phyloP scores from a whole-genome alignment of 1,140 invertebrate genomes.

The Ephestia elutella region DNA sequence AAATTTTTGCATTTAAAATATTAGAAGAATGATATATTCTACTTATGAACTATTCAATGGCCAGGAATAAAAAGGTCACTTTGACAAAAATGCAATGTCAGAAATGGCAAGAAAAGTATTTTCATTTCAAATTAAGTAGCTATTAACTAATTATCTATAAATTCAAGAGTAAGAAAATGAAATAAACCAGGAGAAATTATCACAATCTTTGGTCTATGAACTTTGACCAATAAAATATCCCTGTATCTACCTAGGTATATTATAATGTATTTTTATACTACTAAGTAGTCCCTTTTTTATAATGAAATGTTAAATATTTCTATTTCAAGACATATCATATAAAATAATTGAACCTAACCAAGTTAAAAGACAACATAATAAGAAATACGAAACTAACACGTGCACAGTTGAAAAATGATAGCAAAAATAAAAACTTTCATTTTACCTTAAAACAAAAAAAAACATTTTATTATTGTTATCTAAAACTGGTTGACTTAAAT shows the following conservation, averaged over 20 bases:
- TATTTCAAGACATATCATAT: not conserved
- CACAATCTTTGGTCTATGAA: not conserved
- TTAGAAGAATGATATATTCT: not conserved
- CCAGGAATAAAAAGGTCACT: too few relatives aligned
- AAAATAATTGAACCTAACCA: too few relatives aligned
- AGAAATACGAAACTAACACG: too few relatives aligned
- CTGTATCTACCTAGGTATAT: not conserved
- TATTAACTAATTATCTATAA: too few relatives aligned
- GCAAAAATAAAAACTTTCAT: too few relatives aligned
- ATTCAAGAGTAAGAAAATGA: not conserved
- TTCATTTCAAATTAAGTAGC: not conserved
- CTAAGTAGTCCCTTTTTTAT: too few relatives aligned
- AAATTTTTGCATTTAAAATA: too few relatives aligned
- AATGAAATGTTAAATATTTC: not conserved
- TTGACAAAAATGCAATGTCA: not conserved
- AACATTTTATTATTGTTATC: too few relatives aligned
- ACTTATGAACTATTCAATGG: constrained; percentile 1
- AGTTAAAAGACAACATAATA: too few relatives aligned
- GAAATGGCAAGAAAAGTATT: not conserved
- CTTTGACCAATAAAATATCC: not conserved
- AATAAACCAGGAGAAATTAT: not conserved
- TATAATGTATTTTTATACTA: not conserved
- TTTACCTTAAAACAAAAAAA: too few relatives aligned
- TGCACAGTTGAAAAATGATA: too few relatives aligned
- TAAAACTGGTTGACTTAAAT: too few relatives aligned